These are phyloP conservation scores for Brachyptera putata DNA, from an alignment of 2,888 invertebrate genomes.

Conservation along the genomic window DNA sequence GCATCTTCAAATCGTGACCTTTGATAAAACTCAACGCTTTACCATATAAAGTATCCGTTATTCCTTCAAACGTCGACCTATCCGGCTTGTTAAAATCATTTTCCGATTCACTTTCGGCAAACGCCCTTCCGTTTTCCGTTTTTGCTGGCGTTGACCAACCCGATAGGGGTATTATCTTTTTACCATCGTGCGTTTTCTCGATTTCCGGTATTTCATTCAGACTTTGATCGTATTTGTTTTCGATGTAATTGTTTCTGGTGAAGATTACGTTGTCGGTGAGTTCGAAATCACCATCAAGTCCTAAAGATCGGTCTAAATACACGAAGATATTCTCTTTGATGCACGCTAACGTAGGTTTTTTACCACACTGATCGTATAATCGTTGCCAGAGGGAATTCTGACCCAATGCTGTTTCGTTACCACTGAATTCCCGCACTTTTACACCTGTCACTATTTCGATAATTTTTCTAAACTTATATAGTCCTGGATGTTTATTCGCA, in stretches of 20 bases:
- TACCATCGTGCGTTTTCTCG: too few relatives aligned
- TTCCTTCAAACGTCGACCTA: slow-evolving; percentile 56
- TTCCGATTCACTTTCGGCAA: slow-evolving; percentile 32
- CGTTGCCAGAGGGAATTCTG: slow-evolving; percentile 70
- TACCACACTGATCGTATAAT: slow-evolving; percentile 65
- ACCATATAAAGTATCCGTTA: slow-evolving; percentile 65
- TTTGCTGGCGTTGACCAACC: slow-evolving; percentile 1
- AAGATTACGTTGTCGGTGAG: slow-evolving; percentile 61
- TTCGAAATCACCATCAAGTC: slow-evolving; percentile 59
- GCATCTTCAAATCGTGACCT: slow-evolving; percentile 70
- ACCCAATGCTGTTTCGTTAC: slow-evolving; percentile 30
- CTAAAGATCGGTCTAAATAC: slow-evolving; percentile 65
- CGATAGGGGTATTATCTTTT: too few relatives aligned
- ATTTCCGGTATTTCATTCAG: slow-evolving; percentile 27
- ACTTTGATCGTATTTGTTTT: slow-evolving; percentile 47
- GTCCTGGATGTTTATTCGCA: neutral
- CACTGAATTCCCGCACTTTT: neutral
- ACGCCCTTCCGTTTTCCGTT: slow-evolving; percentile 19
- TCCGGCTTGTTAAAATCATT: slow-evolving; percentile 37
- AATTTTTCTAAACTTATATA: neutral
- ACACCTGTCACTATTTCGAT: slow-evolving; percentile 18
- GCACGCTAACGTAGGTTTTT: slow-evolving; percentile 63
- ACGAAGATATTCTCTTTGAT: slow-evolving; percentile 71
- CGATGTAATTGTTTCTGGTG: slow-evolving; percentile 56
- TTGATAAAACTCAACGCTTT: slow-evolving; percentile 69